These are phyloP conservation scores for Tiaroga cobitis DNA, from an alignment of 2,797 vertebrate species.

Conservation along the genomic window DNA sequence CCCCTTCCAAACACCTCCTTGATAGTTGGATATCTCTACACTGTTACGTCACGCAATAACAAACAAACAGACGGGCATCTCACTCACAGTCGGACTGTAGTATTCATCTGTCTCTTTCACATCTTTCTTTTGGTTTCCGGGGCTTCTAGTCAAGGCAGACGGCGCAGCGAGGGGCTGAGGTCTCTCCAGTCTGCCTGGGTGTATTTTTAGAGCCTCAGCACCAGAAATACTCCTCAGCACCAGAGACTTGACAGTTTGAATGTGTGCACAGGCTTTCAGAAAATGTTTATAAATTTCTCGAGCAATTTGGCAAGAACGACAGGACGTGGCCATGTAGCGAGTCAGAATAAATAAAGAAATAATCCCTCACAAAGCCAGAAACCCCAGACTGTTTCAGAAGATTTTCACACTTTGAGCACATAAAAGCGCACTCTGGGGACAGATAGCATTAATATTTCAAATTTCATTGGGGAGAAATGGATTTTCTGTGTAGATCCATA, in stretches of 20 bases:
- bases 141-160: conserved; percentile 56
- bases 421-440: conserved; percentile 63
- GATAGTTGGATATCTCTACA: conserved; percentile 65
- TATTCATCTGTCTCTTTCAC: conserved; percentile 69
- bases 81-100: conserved; percentile 22
- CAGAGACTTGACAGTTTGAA: conserved; percentile 63
- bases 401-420: conserved; percentile 69
- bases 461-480: conserved; percentile 69
- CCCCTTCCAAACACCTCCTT: conserved; percentile 67
- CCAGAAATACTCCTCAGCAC: conserved; percentile 60
- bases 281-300: conserved; percentile 68
- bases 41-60: conserved; percentile 45
- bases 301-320: conserved; percentile 60
- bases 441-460: conserved; percentile 73
- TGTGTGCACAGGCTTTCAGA: conserved; percentile 64
- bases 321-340: conserved; percentile 57
- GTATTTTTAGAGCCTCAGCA: conserved; percentile 76
- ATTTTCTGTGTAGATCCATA: conserved; percentile 74
- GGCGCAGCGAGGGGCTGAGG: conserved; percentile 57
- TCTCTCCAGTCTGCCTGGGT: conserved; percentile 63
- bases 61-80: conserved; percentile 23
- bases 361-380: conserved; percentile 71
- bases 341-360: conserved; percentile 73
- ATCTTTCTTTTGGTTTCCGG: conserved; percentile 66
- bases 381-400: conserved; percentile 61